Evolutionary conservation across 2,888 invertebrate species (phyloP).

Genomic region (Aphidoletes aphidimyza): DNA sequence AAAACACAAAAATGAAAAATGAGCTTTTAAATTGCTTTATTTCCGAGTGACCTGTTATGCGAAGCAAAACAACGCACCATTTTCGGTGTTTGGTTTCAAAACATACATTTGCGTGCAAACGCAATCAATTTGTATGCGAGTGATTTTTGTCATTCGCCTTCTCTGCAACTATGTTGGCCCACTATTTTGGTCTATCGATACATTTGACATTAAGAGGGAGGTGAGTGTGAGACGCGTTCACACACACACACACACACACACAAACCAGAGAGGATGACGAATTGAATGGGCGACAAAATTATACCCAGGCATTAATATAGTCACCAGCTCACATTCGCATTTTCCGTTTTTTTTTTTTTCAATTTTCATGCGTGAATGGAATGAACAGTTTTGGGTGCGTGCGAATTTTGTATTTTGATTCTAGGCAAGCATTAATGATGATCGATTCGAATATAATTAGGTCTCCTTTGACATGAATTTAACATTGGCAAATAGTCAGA

Average conservation of each 20-base stretch:
- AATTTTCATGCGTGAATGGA: slow-evolving; percentile 29
- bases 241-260: too few relatives aligned
- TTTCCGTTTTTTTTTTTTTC: too few relatives aligned
- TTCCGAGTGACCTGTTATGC: slow-evolving; percentile 23
- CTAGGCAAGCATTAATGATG: slow-evolving; percentile 3
- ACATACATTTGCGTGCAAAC: not conserved
- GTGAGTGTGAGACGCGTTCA: not conserved
- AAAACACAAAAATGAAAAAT: slow-evolving; percentile 9
- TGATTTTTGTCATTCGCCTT: slow-evolving; percentile 24
- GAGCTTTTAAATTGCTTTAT: slow-evolving; percentile 32
- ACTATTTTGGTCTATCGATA: slow-evolving; percentile 14
- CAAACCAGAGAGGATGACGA: too few relatives aligned
- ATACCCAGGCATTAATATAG: too few relatives aligned
- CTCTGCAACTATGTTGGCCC: not conserved
- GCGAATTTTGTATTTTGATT: not conserved
- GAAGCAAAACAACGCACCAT: not conserved
- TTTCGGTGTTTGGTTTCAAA: not conserved
- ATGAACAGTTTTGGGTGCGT: not conserved
- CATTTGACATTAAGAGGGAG: not conserved
- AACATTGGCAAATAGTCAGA: not conserved
- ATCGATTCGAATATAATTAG: slow-evolving; percentile 44
- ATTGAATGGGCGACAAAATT: too few relatives aligned
- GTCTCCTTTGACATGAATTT: slow-evolving; percentile 20
- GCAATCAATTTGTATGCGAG: slow-evolving; percentile 4
- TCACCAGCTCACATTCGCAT: not conserved